These are phyloP conservation scores for Egretta garzetta DNA, from an alignment of 2,113 vertebrate genomes.

Conservation along the genomic window DNA sequence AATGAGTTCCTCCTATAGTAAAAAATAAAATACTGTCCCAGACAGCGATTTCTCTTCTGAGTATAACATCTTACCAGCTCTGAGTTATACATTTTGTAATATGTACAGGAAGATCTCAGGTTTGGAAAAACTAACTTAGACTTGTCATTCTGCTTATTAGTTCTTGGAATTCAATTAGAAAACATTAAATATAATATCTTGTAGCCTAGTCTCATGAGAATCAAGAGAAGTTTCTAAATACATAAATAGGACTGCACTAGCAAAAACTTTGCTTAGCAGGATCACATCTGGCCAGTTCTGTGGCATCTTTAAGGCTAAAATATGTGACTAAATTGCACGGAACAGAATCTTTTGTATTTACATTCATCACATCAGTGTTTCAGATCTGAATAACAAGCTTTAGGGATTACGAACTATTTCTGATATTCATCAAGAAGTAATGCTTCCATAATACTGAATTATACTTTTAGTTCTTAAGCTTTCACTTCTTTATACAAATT, in stretches of 20 bases:
- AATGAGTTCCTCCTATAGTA: neutral
- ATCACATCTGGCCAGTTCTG: neutral
- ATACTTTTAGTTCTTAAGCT: neutral
- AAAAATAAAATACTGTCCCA: neutral
- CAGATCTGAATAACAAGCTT: neutral
- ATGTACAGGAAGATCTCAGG: neutral
- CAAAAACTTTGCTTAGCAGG: neutral
- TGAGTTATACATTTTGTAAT: neutral
- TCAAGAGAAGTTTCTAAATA: neutral
- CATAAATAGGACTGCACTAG: neutral
- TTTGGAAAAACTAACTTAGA: neutral
- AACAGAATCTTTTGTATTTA: neutral
- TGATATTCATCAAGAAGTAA: neutral
- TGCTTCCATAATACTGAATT: neutral
- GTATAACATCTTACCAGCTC: neutral
- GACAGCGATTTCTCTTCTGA: neutral
- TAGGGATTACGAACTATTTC: neutral
- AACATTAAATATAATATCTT: neutral
- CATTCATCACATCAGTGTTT: neutral
- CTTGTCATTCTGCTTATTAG: neutral
- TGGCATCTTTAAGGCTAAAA: neutral
- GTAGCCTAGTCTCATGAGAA: neutral
- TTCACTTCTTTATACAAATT: neutral
- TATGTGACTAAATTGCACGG: neutral
- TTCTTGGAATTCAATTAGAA: neutral